Conservation (phyloP, 2,797 vertebrate genomes). For the Brotula barbata region DNA sequence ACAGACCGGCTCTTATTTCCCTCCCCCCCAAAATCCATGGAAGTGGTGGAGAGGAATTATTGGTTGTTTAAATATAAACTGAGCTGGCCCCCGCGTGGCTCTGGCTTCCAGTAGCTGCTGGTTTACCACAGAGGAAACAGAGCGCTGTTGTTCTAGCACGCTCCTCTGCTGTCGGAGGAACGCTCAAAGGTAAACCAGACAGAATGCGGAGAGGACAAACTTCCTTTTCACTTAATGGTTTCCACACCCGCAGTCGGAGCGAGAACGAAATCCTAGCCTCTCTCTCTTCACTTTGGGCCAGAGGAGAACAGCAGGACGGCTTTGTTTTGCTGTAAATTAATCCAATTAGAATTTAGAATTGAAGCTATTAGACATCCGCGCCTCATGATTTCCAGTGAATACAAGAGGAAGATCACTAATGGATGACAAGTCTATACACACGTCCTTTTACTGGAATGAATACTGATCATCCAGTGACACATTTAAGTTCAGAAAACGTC, state of each 20-base stretch:
- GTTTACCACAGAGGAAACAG: constrained; percentile 78
- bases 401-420: too few species aligned
- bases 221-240: constrained; percentile 55
- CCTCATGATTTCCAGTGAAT: too few species aligned
- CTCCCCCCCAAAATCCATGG: constrained; percentile 46
- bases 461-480: too few species aligned
- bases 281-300: constrained; percentile 12
- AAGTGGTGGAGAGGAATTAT: constrained; percentile 77
- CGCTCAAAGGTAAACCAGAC: constrained; percentile 62
- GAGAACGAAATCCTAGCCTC: constrained; percentile 43
- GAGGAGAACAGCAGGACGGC: not conserved
- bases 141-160: constrained; percentile 71
- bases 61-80: constrained; percentile 81
- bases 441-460: too few species aligned
- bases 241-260: constrained; percentile 53
- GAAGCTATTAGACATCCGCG: too few species aligned
- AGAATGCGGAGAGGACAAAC: constrained; percentile 47
- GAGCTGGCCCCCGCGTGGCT: constrained; percentile 69
- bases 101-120: constrained; percentile 70
- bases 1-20: constrained; percentile 68
- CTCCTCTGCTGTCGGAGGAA: constrained; percentile 50
- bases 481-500: too few species aligned
- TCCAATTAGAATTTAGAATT: not conserved
- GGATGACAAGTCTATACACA: too few species aligned
- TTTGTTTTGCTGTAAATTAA: not conserved